Conservation (phyloP, 2,888 invertebrate genomes). For the Perithous albicinctus region DNA sequence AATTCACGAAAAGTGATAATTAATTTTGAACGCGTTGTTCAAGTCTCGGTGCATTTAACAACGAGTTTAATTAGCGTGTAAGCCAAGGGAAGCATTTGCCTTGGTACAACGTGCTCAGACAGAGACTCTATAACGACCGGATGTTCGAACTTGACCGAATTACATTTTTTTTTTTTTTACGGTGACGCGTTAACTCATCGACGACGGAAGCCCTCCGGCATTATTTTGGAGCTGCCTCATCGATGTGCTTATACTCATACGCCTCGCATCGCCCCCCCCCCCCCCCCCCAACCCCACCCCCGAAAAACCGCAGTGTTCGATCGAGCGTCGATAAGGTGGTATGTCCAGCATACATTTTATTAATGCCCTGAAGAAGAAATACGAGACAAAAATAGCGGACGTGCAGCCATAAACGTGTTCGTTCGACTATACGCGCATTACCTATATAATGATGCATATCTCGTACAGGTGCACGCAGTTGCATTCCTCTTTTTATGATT, state of each 20-base stretch:
- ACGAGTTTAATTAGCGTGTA: slow-evolving; percentile 72
- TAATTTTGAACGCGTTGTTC: slow-evolving; percentile 6
- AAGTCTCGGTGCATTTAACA: slow-evolving; percentile 41
- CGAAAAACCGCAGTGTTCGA: slow-evolving; percentile 68
- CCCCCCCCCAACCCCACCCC: not conserved
- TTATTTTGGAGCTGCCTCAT: slow-evolving; percentile 44
- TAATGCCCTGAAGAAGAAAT: slow-evolving; percentile 52
- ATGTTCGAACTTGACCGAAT: slow-evolving; percentile 72
- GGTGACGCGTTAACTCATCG: slow-evolving; percentile 34
- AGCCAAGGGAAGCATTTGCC: slow-evolving; percentile 37
- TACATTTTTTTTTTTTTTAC: slow-evolving; percentile 42
- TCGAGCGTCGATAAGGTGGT: slow-evolving; percentile 71
- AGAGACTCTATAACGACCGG: slow-evolving; percentile 64
- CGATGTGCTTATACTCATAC: slow-evolving; percentile 27
- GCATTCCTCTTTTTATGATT: slow-evolving; percentile 41
- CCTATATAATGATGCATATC: slow-evolving; percentile 23
- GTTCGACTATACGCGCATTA: not conserved
- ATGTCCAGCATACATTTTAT: slow-evolving; percentile 48
- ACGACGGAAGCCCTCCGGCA: slow-evolving; percentile 30
- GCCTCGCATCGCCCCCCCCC: too few relatives aligned
- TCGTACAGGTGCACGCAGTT: slow-evolving; percentile 49
- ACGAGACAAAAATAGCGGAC: slow-evolving; percentile 46
- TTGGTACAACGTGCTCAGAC: slow-evolving; percentile 9
- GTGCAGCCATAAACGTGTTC: slow-evolving; percentile 37
- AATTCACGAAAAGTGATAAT: slow-evolving; percentile 10